Evolutionary conservation across 1,140 invertebrate species (phyloP).

Genomic region (Lordiphosa clarofinis): DNA sequence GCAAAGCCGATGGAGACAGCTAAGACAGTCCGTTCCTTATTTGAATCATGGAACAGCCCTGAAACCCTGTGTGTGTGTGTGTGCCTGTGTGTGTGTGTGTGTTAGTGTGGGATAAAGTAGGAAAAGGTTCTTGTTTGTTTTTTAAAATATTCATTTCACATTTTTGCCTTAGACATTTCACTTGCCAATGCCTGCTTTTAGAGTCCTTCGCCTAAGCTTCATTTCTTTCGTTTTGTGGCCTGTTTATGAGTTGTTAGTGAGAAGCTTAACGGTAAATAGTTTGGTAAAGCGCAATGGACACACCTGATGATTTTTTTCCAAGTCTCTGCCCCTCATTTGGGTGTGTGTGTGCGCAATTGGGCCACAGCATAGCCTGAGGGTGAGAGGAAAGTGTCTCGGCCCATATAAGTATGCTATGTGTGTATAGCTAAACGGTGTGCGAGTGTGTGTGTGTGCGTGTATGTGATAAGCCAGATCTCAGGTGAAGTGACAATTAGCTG

Average conservation of each 20-base stretch:
- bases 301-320: slow-evolving; percentile 40
- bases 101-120: neutral
- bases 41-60: no score
- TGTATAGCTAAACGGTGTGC: slow-evolving; percentile 3
- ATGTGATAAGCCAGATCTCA: slow-evolving; percentile 10
- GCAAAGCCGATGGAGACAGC: no score
- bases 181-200: slow-evolving; percentile 18
- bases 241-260: slow-evolving; percentile 40
- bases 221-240: neutral
- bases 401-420: slow-evolving; percentile 24
- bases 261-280: slow-evolving; percentile 12
- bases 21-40: no score
- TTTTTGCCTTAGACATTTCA: slow-evolving; percentile 4
- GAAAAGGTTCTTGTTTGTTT: slow-evolving; percentile 21
- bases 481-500: slow-evolving; percentile 26
- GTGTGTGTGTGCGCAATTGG: slow-evolving; percentile 8
- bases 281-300: slow-evolving; percentile 15
- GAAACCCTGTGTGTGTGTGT: neutral
- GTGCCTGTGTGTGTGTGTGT: slow-evolving; percentile 2
- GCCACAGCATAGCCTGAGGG: neutral
- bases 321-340: slow-evolving; percentile 8
- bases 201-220: neutral
- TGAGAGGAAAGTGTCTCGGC: slow-evolving; percentile 10
- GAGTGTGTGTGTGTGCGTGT: slow-evolving; percentile 10
- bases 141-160: slow-evolving; percentile 38